Conservation (phyloP, 2,888 invertebrate genomes). For the Marronus borbonicus region DNA sequence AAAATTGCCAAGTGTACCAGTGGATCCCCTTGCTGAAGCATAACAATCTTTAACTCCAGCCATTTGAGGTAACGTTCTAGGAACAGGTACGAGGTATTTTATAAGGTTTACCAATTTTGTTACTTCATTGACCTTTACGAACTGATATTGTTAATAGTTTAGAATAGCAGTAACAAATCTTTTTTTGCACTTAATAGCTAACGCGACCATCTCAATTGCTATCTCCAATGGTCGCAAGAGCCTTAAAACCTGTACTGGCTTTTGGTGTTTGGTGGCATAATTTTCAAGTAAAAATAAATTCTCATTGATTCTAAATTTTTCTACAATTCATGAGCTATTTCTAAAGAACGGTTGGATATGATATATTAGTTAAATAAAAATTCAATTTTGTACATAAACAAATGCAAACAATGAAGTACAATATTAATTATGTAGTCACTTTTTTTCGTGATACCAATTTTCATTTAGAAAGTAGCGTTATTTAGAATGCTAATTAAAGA, state of each 20-base stretch:
- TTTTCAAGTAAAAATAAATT: slow-evolving; percentile 78
- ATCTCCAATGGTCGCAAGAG: slow-evolving; percentile 96
- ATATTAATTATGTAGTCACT: slow-evolving; percentile 7
- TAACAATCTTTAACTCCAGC: slow-evolving; percentile 99
- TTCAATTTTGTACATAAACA: neutral
- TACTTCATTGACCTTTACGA: slow-evolving; percentile 99
- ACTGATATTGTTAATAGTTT: slow-evolving; percentile 99
- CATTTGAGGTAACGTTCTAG: slow-evolving; percentile 98
- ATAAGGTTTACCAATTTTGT: slow-evolving; percentile 99
- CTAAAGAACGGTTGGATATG: too few relatives aligned
- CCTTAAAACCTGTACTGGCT: slow-evolving; percentile 99
- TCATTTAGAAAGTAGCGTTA: slow-evolving; percentile 38
- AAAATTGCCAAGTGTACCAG: slow-evolving; percentile 98
- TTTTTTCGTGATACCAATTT: slow-evolving; percentile 20
- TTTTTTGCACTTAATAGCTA: slow-evolving; percentile 99
- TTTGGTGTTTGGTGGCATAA: slow-evolving; percentile 97
- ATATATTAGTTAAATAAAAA: neutral
- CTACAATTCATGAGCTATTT: too few relatives aligned
- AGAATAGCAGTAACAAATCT: slow-evolving; percentile 99
- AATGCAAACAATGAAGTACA: neutral
- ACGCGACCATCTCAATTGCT: slow-evolving; percentile 88
- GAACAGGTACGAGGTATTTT: slow-evolving; percentile 99
- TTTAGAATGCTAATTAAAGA: slow-evolving; percentile 44
- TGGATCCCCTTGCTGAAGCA: slow-evolving; percentile 97
- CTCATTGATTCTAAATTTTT: too few relatives aligned